Conservation (phyloP, 2,888 invertebrate species). For the Marasmarcha lunaedactyla region DNA sequence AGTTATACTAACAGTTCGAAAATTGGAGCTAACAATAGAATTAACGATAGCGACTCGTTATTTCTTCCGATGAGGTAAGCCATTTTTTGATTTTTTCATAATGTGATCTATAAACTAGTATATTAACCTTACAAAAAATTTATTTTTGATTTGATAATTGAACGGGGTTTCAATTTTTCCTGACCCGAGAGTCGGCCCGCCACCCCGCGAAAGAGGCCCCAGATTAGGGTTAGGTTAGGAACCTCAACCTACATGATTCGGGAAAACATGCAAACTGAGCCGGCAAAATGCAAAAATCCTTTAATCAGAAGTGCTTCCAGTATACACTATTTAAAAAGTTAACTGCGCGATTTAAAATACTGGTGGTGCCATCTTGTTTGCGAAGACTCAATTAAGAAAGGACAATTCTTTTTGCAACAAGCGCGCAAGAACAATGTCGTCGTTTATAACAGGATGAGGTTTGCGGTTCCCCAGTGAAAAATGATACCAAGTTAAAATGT, state of each 20-base stretch:
- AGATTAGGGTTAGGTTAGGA: conserved; percentile 66
- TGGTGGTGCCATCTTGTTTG: conserved; percentile 27
- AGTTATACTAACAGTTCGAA: too few relatives aligned
- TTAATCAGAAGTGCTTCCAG: too few relatives aligned
- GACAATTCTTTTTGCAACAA: conserved; percentile 4
- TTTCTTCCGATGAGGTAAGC: too few relatives aligned
- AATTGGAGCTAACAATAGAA: too few relatives aligned
- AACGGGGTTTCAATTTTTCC: conserved; percentile 59
- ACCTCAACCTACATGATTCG: conserved; percentile 72
- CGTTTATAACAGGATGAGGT: conserved; percentile 24
- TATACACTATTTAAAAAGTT: conserved; percentile 13
- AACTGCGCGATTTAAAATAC: conserved; percentile 27
- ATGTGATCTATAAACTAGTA: too few relatives aligned
- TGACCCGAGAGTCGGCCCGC: conserved; percentile 59
- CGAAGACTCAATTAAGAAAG: conserved; percentile 1
- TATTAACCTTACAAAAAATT: too few relatives aligned
- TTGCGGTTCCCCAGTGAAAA: conserved; percentile 20
- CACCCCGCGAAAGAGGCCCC: conserved; percentile 62
- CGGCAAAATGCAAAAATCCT: conserved; percentile 70
- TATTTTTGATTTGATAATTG: too few relatives aligned
- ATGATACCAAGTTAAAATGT: conserved; percentile 1
- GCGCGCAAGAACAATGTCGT: background rate
- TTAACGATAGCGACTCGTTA: too few relatives aligned
- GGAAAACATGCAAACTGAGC: conserved; percentile 83
- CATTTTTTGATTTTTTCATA: too few relatives aligned